Conservation (phyloP, 2,888 invertebrate genomes). For the Caenorhabditis macrosperma region DNA sequence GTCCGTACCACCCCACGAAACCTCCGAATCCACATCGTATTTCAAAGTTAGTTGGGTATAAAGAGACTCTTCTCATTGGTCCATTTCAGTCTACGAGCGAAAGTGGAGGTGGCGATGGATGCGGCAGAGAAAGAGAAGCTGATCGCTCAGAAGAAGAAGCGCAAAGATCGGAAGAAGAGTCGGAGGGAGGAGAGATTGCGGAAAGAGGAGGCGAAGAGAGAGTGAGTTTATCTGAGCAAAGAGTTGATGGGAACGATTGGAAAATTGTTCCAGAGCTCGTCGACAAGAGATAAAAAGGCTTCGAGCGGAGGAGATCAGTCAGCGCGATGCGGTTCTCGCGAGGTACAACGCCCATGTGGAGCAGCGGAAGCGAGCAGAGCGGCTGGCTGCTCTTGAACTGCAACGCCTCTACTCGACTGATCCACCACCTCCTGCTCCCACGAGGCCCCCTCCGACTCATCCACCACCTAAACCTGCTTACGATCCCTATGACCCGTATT, state of each 20-base stretch:
- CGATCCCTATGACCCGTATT: neutral
- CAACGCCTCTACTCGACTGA: too few relatives aligned
- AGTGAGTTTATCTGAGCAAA: conserved; percentile 44
- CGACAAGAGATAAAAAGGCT: conserved; percentile 39
- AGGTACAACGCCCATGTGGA: neutral
- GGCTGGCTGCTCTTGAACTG: too few relatives aligned
- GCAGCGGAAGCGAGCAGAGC: neutral
- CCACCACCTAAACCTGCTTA: neutral
- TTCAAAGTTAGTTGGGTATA: conserved; percentile 47
- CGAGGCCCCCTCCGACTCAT: neutral
- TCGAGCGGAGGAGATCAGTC: conserved; percentile 29
- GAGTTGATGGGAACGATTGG: neutral
- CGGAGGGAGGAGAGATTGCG: conserved; percentile 37
- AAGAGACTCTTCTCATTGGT: neutral
- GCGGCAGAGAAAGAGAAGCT: neutral
- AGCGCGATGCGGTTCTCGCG: neutral
- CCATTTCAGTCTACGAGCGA: conserved; percentile 51
- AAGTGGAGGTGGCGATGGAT: conserved; percentile 34
- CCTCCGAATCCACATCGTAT: conserved; percentile 55
- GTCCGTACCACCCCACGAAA: conserved; percentile 19
- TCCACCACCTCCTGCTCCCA: neutral
- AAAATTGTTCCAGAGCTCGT: conserved; percentile 41
- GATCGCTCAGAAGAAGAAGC: conserved; percentile 1
- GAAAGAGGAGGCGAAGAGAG: conserved; percentile 51
- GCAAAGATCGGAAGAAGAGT: conserved; percentile 4